phyloP scores from a whole-genome alignment of 2,113 vertebrate species.

The Triplophysa dalaica region DNA sequence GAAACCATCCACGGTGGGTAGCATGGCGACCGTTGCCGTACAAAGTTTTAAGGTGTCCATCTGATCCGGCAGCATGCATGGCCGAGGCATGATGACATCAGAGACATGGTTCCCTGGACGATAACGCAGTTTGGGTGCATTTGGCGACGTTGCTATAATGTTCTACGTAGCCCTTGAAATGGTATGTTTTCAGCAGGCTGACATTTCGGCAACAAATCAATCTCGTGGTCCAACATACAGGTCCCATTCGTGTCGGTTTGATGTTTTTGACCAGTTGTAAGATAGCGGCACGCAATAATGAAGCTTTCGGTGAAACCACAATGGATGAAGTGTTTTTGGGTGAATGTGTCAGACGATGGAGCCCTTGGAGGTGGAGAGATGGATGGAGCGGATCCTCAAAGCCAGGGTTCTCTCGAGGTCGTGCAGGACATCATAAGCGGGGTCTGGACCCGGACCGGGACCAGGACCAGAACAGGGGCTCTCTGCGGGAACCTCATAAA shows the following conservation, averaged over 20 bases:
- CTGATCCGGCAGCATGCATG: conserved; percentile 19
- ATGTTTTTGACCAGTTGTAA: conserved; percentile 14
- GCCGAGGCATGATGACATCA: conserved; percentile 33
- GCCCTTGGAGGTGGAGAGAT: conserved; percentile 96
- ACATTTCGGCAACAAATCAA: conserved; percentile 7
- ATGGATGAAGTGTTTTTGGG: neutral
- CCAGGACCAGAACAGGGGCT: conserved; percentile 75
- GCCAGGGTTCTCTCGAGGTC: conserved; percentile 97
- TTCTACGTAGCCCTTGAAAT: conserved; percentile 41
- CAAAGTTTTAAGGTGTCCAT: neutral
- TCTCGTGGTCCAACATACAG: conserved; percentile 5
- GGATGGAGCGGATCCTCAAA: conserved; percentile 93
- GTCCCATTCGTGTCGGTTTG: neutral
- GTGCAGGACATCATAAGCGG: conserved; percentile 81
- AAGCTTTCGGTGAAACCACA: conserved; percentile 2
- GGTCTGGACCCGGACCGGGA: conserved; percentile 69
- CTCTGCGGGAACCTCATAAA: conserved; percentile 86
- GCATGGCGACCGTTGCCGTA: neutral
- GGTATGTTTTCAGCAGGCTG: conserved; percentile 20
- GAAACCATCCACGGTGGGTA: neutral
- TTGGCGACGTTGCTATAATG: conserved; percentile 19
- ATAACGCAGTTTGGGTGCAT: neutral
- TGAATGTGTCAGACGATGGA: conserved; percentile 83
- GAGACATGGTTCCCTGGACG: neutral
- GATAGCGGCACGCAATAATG: conserved; percentile 25